Percentiles rank a stretch among this genome's conserved stretches.
Evolutionary conservation across 2,797 vertebrate species (phyloP).

Genomic region (Hypotaenidia philippensis): DNA sequence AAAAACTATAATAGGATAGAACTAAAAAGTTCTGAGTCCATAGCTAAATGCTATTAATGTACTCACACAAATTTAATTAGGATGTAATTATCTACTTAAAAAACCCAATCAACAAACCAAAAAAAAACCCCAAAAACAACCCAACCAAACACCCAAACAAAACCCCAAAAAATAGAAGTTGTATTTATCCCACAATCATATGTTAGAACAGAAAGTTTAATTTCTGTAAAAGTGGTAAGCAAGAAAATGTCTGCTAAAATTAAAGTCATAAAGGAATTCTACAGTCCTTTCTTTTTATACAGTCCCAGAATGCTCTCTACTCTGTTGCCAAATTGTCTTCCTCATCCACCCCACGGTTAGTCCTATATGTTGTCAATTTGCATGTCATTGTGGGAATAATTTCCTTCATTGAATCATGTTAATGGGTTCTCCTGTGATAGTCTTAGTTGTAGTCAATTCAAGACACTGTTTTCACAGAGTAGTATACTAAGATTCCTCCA

Average conservation of each 20-base stretch:
- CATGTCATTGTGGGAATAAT: neutral
- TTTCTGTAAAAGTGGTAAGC: neutral
- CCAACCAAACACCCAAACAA: no score
- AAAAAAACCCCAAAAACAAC: no score
- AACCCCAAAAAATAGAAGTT: no score
- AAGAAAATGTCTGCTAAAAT: neutral
- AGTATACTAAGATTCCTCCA: neutral
- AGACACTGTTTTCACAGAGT: neutral
- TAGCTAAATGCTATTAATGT: neutral
- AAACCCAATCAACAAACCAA: no score
- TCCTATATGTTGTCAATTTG: neutral
- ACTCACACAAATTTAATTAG: neutral
- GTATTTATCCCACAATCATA: neutral
- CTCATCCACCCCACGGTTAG: rapidly evolving
- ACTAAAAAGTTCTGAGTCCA: neutral
- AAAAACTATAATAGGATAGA: neutral
- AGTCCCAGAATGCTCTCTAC: neutral
- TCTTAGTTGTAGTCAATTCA: neutral
- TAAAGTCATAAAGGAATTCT: neutral
- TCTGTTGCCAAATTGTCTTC: neutral
- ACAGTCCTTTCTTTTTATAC: neutral
- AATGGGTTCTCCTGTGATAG: neutral
- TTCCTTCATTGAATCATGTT: neutral
- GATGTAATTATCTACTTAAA: neutral
- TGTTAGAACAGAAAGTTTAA: neutral